Conservation (phyloP, 2,113 vertebrate genomes). For the Apodemus speciosus region DNA sequence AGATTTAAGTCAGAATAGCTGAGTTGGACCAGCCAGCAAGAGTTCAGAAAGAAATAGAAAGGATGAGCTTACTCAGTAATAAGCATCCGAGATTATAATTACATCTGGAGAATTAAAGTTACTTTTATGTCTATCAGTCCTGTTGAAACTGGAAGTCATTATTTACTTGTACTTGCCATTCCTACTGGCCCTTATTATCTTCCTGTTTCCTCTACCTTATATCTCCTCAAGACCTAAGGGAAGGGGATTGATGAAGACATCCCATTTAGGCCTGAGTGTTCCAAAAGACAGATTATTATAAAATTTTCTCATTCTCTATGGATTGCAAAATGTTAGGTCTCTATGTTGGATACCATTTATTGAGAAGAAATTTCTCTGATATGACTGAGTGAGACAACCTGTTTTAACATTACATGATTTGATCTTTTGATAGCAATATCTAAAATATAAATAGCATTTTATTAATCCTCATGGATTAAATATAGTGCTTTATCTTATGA, state of each 20-base stretch:
- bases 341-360: background rate
- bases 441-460: background rate
- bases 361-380: background rate
- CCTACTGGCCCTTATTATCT: background rate
- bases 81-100: no score
- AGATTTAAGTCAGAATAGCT: no score
- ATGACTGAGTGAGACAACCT: background rate
- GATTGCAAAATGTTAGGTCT: background rate
- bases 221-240: background rate
- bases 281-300: background rate
- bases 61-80: no score
- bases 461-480: background rate
- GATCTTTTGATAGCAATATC: background rate
- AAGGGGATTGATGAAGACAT: background rate
- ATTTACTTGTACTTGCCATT: background rate
- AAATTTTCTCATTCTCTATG: background rate
- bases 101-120: no score
- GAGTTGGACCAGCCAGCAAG: no score
- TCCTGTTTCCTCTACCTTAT: background rate
- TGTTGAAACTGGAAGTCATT: background rate
- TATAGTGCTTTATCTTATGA: background rate
- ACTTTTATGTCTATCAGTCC: background rate
- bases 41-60: no score
- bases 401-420: background rate
- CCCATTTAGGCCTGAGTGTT: background rate